phyloP scores from a whole-genome alignment of 2,888 invertebrate species.

The Dilophus febrilis region DNA sequence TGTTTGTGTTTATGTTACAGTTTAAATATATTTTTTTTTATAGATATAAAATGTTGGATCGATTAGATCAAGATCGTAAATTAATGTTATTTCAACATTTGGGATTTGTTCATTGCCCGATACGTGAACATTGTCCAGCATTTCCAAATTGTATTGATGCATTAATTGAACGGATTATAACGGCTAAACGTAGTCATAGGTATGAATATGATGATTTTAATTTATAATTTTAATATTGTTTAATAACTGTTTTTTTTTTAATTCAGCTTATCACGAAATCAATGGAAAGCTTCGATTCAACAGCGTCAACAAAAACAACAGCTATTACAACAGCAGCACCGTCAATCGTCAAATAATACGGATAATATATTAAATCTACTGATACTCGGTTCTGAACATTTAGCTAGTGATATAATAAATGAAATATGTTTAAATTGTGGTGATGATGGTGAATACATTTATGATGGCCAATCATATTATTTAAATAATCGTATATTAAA shows the following conservation, averaged over 20 bases:
- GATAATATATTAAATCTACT: constrained; percentile 55
- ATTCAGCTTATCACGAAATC: constrained; percentile 17
- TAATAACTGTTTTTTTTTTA: neutral
- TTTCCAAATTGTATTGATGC: constrained; percentile 68
- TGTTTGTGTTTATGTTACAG: no score
- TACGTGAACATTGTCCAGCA: constrained; percentile 86
- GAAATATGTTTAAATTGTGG: constrained; percentile 76
- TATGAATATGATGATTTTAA: constrained; percentile 11
- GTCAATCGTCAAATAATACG: constrained; percentile 2
- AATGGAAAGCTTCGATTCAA: constrained; percentile 17
- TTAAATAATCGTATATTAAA: constrained; percentile 74
- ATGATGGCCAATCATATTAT: constrained; percentile 63
- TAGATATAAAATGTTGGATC: constrained; percentile 84
- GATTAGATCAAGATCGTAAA: constrained; percentile 87
- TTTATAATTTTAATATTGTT: no score
- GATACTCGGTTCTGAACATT: constrained; percentile 70
- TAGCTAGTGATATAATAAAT: constrained; percentile 73
- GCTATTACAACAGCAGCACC: neutral
- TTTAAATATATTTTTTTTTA: constrained; percentile 8
- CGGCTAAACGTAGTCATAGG: constrained; percentile 45
- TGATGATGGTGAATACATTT: constrained; percentile 63
- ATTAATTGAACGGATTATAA: constrained; percentile 51
- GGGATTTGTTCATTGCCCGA: constrained; percentile 90
- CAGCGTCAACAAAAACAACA: neutral
- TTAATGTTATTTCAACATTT: constrained; percentile 88